phyloP scores from a whole-genome alignment of 2,797 vertebrate genomes.

The Otolemur crassicaudatus region DNA sequence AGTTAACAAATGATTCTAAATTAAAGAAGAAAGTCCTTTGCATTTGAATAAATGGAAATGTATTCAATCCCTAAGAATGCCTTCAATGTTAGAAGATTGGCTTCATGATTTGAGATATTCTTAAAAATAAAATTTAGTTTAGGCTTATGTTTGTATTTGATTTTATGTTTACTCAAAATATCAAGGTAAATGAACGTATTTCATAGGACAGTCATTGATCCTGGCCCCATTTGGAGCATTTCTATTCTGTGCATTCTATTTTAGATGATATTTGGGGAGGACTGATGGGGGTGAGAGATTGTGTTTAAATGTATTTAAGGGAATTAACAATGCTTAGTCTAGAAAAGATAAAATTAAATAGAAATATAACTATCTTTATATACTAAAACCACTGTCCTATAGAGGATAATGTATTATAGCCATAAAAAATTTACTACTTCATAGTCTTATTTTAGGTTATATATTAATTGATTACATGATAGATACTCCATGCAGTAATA shows the following conservation, averaged over 20 bases:
- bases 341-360: constrained; percentile 33
- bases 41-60: too few species aligned
- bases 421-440: constrained; percentile 1
- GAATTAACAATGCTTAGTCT: constrained; percentile 13
- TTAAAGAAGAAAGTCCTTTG: neutral
- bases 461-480: neutral
- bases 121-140: constrained; percentile 4
- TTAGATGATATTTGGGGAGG: neutral
- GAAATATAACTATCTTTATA: neutral
- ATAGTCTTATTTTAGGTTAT: constrained; percentile 41
- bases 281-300: neutral
- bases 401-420: neutral
- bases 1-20: neutral
- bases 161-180: constrained; percentile 28
- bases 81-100: neutral
- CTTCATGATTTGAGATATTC: neutral
- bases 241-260: neutral
- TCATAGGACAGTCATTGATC: neutral
- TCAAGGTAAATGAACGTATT: neutral
- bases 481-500: constrained; percentile 9
- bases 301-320: neutral
- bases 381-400: neutral
- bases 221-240: neutral
- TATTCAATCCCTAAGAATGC: neutral
- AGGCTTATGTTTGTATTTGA: neutral